Base-by-base conservation (phyloP, 2,113 vertebrate species). In the Barnardius zonarius region DNA sequence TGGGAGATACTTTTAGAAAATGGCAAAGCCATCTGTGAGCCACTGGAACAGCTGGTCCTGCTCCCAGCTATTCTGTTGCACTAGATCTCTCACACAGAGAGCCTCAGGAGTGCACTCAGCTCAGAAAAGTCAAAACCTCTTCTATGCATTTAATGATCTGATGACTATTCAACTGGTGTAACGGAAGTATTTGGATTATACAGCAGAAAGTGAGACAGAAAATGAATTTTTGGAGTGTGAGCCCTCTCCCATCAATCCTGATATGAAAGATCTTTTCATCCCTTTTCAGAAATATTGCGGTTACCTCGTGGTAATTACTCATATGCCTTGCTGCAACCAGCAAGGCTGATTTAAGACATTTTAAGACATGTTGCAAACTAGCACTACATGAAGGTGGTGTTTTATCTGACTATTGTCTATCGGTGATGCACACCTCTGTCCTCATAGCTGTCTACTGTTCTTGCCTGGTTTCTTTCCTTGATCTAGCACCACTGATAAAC, bases 181-280 rank as follows among this genome's bases (percentile, higher is more conserved):
- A 70, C 18, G 16, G 52, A 88, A 61, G 25, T 30, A 48, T n/a
- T 17, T 70, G 14, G 35, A 41, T 37, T 74, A 87, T 43, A 55
- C 5, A 48, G 27, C 11, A 48, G 62, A 52, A 67, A 78, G 15
- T 73, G 43, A 88, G 39, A 59, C 5, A 77, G 52, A 48, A 64
- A 39, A 5, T 8, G 20, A 74, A 46, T 10, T 69, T 94, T 52
- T 64, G 48, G 15, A 54, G 8, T 28, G 11, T 61, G 5, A 23
- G 5, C 2, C 3, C 4, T 7, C 2, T 7, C 20, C 6, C 7
- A 11, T 41, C 11, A 41, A 10, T 13, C 52, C 2, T 19, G 33
- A 92, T 33, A 6, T 9, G 19, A 67, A 66, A 67, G 33, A 30
- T 6, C 12, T 35, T 88, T 51, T 59, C 61, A 74, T 4, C 4